These are phyloP conservation scores for Zaprionus camerounensis DNA, from an alignment of 1,140 invertebrate genomes.

Conservation along the genomic window DNA sequence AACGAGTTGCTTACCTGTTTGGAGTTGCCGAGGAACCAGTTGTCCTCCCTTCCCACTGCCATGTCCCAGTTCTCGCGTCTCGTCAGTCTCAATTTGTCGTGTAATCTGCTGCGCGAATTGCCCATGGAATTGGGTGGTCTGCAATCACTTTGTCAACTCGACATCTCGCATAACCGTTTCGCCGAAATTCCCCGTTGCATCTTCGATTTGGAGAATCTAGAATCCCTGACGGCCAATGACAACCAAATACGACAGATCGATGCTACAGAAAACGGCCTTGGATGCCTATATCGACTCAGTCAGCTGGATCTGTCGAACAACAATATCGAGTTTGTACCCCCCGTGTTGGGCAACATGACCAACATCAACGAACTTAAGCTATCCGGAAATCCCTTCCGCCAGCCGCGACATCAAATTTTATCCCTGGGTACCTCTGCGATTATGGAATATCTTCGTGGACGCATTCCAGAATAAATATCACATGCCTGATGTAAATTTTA, in stretches of 20 bases:
- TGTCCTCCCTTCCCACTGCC: conserved; percentile 42
- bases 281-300: conserved; percentile 87
- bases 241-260: conserved; percentile 91
- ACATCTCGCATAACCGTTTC: conserved; percentile 63
- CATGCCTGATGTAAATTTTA: background rate
- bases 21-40: conserved; percentile 45
- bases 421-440: conserved; percentile 92
- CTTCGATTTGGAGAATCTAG: conserved; percentile 42
- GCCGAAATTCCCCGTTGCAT: conserved; percentile 50
- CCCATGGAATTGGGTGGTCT: conserved; percentile 56
- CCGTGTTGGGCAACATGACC: conserved; percentile 91
- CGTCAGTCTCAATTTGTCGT: conserved; percentile 23
- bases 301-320: conserved; percentile 93
- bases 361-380: conserved; percentile 89
- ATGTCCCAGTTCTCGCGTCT: conserved; percentile 61
- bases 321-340: conserved; percentile 90
- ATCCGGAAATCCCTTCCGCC: conserved; percentile 93
- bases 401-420: conserved; percentile 92
- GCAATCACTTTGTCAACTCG: conserved; percentile 32
- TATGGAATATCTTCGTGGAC: conserved; percentile 91
- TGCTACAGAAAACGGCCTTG: conserved; percentile 86
- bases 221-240: conserved; percentile 48
- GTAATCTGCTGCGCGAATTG: conserved; percentile 52
- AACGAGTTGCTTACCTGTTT: conserved; percentile 44
- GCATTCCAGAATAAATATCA: conserved; percentile 86